Conservation (phyloP, 2,888 invertebrate genomes). For the Suillia variegata region DNA sequence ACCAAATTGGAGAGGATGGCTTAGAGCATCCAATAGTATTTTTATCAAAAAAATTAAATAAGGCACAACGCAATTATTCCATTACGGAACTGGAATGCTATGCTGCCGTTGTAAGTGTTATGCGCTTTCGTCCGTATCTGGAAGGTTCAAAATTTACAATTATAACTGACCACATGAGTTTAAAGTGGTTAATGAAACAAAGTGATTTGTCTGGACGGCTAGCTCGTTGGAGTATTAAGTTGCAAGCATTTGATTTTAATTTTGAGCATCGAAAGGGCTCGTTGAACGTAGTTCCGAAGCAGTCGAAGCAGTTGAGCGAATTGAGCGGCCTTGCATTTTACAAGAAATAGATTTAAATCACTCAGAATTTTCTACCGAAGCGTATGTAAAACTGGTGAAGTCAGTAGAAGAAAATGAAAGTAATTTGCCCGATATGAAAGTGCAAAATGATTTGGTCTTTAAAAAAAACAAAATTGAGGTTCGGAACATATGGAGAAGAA, state of each 20-base stretch:
- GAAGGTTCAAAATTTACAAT: constrained; percentile 18
- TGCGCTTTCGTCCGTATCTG: constrained; percentile 21
- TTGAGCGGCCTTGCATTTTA: too few species aligned
- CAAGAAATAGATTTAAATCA: too few species aligned
- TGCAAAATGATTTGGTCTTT: background rate
- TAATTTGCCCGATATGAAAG: background rate
- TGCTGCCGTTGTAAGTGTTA: constrained; percentile 14
- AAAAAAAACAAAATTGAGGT: background rate
- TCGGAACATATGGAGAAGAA: background rate
- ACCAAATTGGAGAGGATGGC: background rate
- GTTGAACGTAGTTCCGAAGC: too few species aligned
- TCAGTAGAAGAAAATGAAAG: too few species aligned
- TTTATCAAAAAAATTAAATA: constrained; percentile 9
- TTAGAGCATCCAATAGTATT: constrained; percentile 17
- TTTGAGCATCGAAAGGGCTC: constrained; percentile 11
- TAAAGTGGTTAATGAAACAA: constrained; percentile 15
- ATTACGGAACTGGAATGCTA: constrained; percentile 21
- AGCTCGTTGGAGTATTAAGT: constrained; percentile 8
- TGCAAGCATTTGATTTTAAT: constrained; percentile 2
- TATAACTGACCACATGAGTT: constrained; percentile 20
- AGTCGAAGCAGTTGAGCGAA: too few species aligned
- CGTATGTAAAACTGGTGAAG: too few species aligned
- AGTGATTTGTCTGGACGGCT: background rate
- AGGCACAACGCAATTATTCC: constrained; percentile 17
- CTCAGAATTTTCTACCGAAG: too few species aligned